A percentile compares a stretch with the other conserved stretches of the same genome.
phyloP scores from a whole-genome alignment of 2,113 vertebrate genomes.

The Parotia lawesii region DNA sequence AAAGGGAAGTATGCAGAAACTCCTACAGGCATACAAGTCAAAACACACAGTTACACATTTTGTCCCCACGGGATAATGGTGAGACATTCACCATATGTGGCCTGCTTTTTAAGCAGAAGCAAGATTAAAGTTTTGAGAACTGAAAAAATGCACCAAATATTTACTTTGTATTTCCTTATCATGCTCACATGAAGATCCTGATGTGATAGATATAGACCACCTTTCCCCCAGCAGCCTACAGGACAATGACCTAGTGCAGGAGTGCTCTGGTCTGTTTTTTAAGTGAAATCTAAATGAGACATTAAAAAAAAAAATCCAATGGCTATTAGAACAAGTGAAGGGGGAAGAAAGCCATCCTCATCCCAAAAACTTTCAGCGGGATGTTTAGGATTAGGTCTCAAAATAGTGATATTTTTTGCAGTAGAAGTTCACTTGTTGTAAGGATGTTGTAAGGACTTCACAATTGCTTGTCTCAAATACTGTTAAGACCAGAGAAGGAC shows the following conservation, averaged over 20 bases:
- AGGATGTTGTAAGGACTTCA: not conserved
- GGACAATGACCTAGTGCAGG: not conserved
- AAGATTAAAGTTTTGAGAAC: constrained; percentile 20
- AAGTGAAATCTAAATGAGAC: not conserved
- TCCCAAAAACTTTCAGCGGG: not conserved
- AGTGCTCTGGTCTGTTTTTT: not conserved
- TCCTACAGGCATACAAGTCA: constrained; percentile 13
- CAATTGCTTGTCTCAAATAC: not conserved
- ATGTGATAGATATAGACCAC: not conserved
- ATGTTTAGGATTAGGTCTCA: not conserved
- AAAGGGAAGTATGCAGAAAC: constrained; percentile 1
- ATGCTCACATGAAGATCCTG: not conserved
- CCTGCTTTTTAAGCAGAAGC: constrained; percentile 1
- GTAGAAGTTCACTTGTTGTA: not conserved
- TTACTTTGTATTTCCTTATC: not conserved
- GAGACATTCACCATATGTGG: not conserved
- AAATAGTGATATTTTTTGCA: not conserved
- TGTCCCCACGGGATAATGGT: not conserved
- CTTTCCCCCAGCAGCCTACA: not conserved
- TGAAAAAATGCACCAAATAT: not conserved
- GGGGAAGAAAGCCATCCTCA: fast-evolving
- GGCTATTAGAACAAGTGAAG: not conserved
- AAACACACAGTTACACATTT: constrained; percentile 16
- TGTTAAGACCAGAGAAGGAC: not conserved
- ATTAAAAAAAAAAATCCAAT: not conserved